These are phyloP conservation scores for Vanessa tameamea DNA, from an alignment of 1,140 invertebrate species.

Conservation along the genomic window DNA sequence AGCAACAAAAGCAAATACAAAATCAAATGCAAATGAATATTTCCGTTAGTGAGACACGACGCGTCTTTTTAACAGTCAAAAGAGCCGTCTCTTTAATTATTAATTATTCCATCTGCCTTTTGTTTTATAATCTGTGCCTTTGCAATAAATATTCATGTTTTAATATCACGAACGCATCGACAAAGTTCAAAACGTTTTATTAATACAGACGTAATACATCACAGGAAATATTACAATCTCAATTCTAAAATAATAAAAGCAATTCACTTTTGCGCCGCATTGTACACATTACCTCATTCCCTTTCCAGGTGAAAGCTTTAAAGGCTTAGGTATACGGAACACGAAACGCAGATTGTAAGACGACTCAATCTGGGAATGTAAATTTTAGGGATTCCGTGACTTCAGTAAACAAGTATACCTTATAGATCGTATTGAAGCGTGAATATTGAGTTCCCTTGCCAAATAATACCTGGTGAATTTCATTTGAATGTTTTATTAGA, in stretches of 20 bases:
- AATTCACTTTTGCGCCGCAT: slow-evolving; percentile 14
- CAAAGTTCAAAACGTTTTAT: no score
- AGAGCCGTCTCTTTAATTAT: no score
- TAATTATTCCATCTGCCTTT: no score
- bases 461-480: slow-evolving; percentile 17
- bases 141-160: no score
- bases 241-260: slow-evolving; percentile 5
- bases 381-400: slow-evolving; percentile 47
- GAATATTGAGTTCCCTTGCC: slow-evolving; percentile 32
- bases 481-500: not conserved
- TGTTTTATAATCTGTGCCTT: no score
- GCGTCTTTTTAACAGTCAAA: no score
- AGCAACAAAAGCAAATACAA: no score
- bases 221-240: not conserved
- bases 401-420: slow-evolving; percentile 41
- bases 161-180: no score
- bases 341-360: slow-evolving; percentile 45
- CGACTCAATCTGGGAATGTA: slow-evolving; percentile 49
- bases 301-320: slow-evolving; percentile 36
- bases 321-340: slow-evolving; percentile 39
- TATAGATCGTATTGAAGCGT: slow-evolving; percentile 36
- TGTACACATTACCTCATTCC: slow-evolving; percentile 16
- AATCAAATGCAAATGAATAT: no score
- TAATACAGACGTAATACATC: no score
- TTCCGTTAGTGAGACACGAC: no score